phyloP scores from a whole-genome alignment of 2,888 invertebrate species.

The Lochmaea crataegi region DNA sequence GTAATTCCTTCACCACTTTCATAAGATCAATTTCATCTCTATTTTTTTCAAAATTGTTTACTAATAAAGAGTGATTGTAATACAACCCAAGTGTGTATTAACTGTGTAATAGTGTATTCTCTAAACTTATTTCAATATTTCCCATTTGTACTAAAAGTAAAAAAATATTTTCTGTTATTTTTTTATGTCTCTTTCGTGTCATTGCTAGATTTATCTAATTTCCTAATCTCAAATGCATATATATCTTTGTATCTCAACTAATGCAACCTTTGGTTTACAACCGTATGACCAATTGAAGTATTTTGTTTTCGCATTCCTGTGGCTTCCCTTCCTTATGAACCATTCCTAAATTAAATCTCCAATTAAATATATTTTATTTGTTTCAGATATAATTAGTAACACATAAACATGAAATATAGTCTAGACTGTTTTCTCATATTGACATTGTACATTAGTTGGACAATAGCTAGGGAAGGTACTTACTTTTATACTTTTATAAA shows the following conservation, averaged over 20 bases:
- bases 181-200: too few relatives aligned
- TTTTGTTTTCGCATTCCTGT: too few relatives aligned
- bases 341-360: neutral
- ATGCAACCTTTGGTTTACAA: too few relatives aligned
- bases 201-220: too few relatives aligned
- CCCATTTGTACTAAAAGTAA: too few relatives aligned
- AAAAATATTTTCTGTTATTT: too few relatives aligned
- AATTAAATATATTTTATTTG: conserved; percentile 20
- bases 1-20: neutral
- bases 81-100: neutral
- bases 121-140: too few relatives aligned
- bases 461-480: conserved; percentile 53
- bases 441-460: conserved; percentile 47
- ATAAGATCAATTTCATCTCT: conserved; percentile 4
- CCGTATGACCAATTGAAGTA: too few relatives aligned
- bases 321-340: neutral
- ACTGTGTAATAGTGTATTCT: neutral
- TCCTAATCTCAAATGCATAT: too few relatives aligned
- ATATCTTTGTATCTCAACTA: too few relatives aligned
- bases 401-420: conserved; percentile 51
- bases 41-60: neutral
- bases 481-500: neutral
- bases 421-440: conserved; percentile 51
- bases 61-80: neutral
- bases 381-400: conserved; percentile 48